Conservation (phyloP, 1,140 invertebrate species). For the Heliconius congener region DNA sequence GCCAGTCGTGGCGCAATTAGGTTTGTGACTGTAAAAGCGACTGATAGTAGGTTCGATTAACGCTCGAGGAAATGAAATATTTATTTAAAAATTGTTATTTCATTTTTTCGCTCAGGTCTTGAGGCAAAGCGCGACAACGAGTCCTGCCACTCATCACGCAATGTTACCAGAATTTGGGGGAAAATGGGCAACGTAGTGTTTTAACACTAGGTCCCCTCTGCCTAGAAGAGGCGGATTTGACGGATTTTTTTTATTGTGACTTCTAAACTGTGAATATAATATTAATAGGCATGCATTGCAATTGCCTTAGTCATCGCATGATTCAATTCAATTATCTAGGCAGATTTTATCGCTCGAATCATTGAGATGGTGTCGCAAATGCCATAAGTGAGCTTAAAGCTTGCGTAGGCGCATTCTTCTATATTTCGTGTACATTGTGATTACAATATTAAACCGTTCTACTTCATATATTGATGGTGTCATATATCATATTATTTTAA, state of each 20-base stretch:
- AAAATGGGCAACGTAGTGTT: too few species aligned
- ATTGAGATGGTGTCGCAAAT: constrained; percentile 37
- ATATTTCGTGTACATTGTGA: constrained; percentile 22
- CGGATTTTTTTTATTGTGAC: background rate
- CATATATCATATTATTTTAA: constrained; percentile 13
- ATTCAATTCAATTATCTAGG: constrained; percentile 41
- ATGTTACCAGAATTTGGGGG: too few species aligned
- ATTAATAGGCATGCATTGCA: constrained; percentile 27
- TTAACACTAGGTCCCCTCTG: too few species aligned
- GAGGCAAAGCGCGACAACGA: too few species aligned
- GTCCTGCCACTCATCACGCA: too few species aligned
- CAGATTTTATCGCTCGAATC: constrained; percentile 37
- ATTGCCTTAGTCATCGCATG: constrained; percentile 35
- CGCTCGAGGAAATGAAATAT: too few species aligned
- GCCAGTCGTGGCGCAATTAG: too few species aligned
- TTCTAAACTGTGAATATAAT: constrained; percentile 19
- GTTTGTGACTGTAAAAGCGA: too few species aligned
- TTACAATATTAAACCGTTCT: constrained; percentile 26
- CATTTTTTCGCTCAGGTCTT: too few species aligned
- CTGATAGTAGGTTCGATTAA: too few species aligned
- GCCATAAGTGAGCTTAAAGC: constrained; percentile 33
- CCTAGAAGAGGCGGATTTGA: too few species aligned
- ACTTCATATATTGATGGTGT: background rate
- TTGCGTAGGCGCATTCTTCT: constrained; percentile 29
- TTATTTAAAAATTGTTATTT: too few species aligned